These are phyloP conservation scores for Hyles vespertilio DNA, from an alignment of 1,140 invertebrate species.

Conservation along the genomic window DNA sequence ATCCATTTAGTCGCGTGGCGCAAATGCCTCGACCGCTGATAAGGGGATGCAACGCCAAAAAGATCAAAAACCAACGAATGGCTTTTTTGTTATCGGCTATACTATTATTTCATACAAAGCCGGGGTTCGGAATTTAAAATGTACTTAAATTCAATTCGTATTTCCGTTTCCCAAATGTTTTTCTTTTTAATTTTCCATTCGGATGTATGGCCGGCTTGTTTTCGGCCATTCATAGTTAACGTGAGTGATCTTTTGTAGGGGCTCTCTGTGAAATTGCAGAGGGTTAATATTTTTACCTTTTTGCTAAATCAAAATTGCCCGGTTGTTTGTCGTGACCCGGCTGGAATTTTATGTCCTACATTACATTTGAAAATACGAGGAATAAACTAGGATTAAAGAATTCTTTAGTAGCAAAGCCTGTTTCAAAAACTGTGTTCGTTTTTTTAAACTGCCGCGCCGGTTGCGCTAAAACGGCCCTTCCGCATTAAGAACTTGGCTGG, in stretches of 20 bases:
- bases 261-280: slow-evolving; percentile 71
- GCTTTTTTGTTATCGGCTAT: slow-evolving; percentile 49
- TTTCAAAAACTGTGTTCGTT: no score
- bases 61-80: slow-evolving; percentile 62
- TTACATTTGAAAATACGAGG: no score
- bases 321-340: slow-evolving; percentile 5
- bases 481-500: neutral
- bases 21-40: slow-evolving; percentile 60
- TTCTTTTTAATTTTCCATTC: slow-evolving; percentile 70
- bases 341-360: neutral
- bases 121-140: slow-evolving; percentile 67
- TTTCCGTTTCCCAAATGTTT: slow-evolving; percentile 60
- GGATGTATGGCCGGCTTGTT: slow-evolving; percentile 56
- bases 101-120: slow-evolving; percentile 63
- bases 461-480: neutral
- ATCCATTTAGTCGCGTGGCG: slow-evolving; percentile 71
- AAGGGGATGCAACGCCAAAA: slow-evolving; percentile 53
- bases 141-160: slow-evolving; percentile 71
- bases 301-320: slow-evolving; percentile 63
- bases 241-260: slow-evolving; percentile 71
- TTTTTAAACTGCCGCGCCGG: neutral
- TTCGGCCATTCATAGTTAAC: slow-evolving; percentile 72
- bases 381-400: no score
- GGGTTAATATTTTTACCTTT: slow-evolving; percentile 63
- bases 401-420: no score